A percentile compares a stretch with the other conserved stretches of the same genome.
These are phyloP conservation scores for Prunella strophiata DNA, from an alignment of 2,797 vertebrate genomes.

Conservation along the genomic window DNA sequence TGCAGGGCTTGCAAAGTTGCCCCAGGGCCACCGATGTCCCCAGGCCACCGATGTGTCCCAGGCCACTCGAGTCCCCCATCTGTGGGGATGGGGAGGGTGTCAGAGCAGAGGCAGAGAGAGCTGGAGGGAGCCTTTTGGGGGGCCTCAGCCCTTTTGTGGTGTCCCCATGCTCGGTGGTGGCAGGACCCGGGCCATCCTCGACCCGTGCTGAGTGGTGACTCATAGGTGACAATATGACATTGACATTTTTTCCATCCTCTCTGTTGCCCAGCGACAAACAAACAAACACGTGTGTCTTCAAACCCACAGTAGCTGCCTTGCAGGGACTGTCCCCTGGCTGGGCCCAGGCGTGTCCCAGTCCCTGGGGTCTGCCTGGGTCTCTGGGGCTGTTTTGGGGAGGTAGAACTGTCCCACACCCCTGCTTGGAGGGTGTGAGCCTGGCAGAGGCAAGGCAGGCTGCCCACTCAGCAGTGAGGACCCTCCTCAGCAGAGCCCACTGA, in stretches of 20 bases:
- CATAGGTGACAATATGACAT: conserved; percentile 45
- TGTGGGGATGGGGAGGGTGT: neutral
- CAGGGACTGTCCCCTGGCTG: neutral
- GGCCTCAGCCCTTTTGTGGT: accelerated
- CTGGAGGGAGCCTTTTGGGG: neutral
- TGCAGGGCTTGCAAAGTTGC: neutral
- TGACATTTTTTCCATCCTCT: conserved; percentile 38
- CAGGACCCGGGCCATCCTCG: neutral
- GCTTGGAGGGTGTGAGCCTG: accelerated
- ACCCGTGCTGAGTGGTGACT: neutral
- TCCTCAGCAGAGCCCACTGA: neutral
- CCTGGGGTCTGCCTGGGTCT: neutral
- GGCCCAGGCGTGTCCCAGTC: accelerated
- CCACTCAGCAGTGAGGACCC: neutral
- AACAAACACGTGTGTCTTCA: conserved; percentile 39
- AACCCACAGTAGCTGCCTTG: neutral
- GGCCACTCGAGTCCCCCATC: neutral
- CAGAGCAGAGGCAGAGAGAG: neutral
- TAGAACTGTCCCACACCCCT: neutral
- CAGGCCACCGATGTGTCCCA: neutral
- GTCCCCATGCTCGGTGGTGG: accelerated
- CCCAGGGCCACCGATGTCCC: neutral
- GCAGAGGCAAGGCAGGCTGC: neutral
- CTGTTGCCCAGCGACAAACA: conserved; percentile 33
- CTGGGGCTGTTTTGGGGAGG: neutral